Base-by-base conservation (phyloP, 2,113 vertebrate genomes). In the Nothoprocta pentlandii region DNA sequence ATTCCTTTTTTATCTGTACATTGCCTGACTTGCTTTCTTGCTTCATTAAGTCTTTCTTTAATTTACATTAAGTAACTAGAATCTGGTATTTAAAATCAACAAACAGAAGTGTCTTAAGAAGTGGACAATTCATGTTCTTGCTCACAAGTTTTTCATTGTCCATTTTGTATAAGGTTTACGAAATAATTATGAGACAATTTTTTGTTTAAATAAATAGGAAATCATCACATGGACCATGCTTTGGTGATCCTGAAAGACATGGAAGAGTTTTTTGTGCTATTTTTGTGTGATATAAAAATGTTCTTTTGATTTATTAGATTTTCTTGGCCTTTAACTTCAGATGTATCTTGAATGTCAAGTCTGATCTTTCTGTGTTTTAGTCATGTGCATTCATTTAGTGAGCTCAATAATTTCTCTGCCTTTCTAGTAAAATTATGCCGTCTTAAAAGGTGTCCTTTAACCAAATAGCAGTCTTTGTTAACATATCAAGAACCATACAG, bases 301-400 rank as follows among this genome's bases (percentile, higher is more conserved):
- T 86, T 87, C 59, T 78, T 77, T 64, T 90, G 82, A 94, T 75
- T 94, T 91, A 85, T 94, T 93, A 93, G 81, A 89, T 94, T 91
- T 94, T 77, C 89, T 91, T 96, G 87, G 85, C 92, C 94, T 96
- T 95, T 96, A 92, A 88, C 85, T 94, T 90, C 85, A 94, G 85
- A 68, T 90, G 85, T 64, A 68, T 90, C 79, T 91, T 94, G 79
- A 96, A 94, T 90, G 79, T 95, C 90, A 97, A 90, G 61, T 80
- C 92, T 94, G 74, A 87, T 94, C 93, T 95, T 91, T 80, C 56
- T 14, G 1, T 92, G 67, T 85, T 93, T 91, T 93, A 90, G 92
- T 90, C 90, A 93, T 85, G 70, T 92, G 73, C 46, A 85, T 90
- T 91, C 83, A 89, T 96, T 97, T 94, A 94, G 78, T 64, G 51